Base-by-base conservation (phyloP, 2,797 vertebrate genomes). In the Cercopithecus diana region DNA sequence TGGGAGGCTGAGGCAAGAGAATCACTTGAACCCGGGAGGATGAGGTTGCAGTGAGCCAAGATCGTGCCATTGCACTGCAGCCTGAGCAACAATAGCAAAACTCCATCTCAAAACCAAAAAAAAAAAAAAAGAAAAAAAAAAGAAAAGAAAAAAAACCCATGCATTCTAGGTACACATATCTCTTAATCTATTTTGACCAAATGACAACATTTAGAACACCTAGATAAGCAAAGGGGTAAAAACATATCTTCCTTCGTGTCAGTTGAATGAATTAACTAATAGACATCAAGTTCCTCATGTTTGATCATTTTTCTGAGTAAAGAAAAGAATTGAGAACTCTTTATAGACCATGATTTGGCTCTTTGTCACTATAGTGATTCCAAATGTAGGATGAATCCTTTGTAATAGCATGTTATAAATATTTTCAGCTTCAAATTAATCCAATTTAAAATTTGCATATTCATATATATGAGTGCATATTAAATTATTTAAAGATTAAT, bases 401-500 rank as follows among this genome's bases (percentile, higher is more conserved):
- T 91, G 48, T 93, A 98, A 97, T 88, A 95, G 58, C n/a, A 88
- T 52, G 41, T 70, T 97, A 97, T 95, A 96, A 96, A 97, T 96
- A 84, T 93, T 96, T 97, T 88, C 89, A 88, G 48, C 95, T 97
- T 95, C 72, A 88, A 96, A 95, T 95, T 98, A 97, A 95, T 90
- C 88, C 75, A 26, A 95, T 81, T 67, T 97, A 95, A 86, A 95
- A 97, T 96, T 96, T 97, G 85, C 90, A 92, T 96, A 97, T 90
- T 96, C 64, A 96, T 95, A 85, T 75, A 77, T 88, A 90, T 50
- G 48, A 82, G 77, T 76, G 17, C 55, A 92, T 95, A 96, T 95
- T 97, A 96, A 96, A 95, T 96, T 96, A 95, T 96, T 88, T 95
- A 96, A 94, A 96, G 84, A 97, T 96, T 96, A 96, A 97, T 95